phyloP scores from a whole-genome alignment of 2,888 invertebrate genomes.

The Catocala nupta region DNA sequence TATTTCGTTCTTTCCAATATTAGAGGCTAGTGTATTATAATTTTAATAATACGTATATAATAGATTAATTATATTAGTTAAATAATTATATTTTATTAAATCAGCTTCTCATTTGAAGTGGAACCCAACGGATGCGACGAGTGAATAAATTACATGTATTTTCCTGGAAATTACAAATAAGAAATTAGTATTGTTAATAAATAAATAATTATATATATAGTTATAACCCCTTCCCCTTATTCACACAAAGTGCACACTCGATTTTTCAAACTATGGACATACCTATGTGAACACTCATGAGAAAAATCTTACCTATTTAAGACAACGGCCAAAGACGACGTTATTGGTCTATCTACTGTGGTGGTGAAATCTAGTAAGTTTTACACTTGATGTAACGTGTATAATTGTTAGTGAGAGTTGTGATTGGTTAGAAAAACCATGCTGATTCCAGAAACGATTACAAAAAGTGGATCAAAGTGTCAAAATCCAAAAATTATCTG shows the following conservation, averaged over 20 bases:
- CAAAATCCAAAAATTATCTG: constrained; percentile 21
- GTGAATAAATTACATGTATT: constrained; percentile 75
- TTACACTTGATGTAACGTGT: constrained; percentile 36
- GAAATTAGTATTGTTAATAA: constrained; percentile 32
- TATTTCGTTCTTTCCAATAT: constrained; percentile 36
- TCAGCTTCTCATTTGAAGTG: constrained; percentile 61
- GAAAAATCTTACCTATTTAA: no score
- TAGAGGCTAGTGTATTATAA: constrained; percentile 29
- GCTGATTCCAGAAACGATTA: constrained; percentile 19
- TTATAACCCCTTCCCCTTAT: not conserved
- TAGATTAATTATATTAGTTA: constrained; percentile 35
- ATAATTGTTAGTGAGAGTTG: constrained; percentile 21
- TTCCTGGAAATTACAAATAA: constrained; percentile 69
- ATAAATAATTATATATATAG: not conserved
- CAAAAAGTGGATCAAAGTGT: constrained; percentile 25
- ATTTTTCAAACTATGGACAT: no score
- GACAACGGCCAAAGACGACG: no score
- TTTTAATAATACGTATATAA: constrained; percentile 26
- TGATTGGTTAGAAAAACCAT: constrained; percentile 32
- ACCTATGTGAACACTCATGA: no score
- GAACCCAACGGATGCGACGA: constrained; percentile 64
- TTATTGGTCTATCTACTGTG: no score
- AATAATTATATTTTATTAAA: constrained; percentile 37
- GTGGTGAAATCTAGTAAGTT: not conserved
- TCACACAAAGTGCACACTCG: constrained; percentile 25